Evolutionary conservation across 2,797 vertebrate species (phyloP).

Genomic region (Pristis pectinata): DNA sequence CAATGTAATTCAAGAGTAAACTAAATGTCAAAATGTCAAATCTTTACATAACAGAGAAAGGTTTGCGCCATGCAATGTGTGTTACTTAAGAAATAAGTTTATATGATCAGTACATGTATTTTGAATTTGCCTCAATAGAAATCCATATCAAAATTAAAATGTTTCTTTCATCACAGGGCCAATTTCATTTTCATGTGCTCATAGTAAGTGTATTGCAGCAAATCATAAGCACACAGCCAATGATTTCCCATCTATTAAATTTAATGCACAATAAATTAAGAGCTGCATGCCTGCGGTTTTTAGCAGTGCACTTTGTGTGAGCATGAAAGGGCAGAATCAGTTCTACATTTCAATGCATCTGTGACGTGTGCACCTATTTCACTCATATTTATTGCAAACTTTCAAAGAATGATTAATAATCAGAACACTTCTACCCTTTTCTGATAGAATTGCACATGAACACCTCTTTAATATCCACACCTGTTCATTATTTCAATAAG

Average conservation of each 20-base stretch:
- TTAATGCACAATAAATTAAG: neutral
- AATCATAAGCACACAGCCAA: neutral
- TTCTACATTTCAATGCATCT: neutral
- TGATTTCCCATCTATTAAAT: neutral
- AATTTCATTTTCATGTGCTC: neutral
- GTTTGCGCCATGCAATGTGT: neutral
- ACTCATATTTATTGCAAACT: neutral
- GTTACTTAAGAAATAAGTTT: neutral
- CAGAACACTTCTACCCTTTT: neutral
- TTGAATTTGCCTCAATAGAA: neutral
- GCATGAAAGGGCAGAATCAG: neutral
- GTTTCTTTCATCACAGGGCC: neutral
- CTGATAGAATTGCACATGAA: neutral
- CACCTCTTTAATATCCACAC: neutral
- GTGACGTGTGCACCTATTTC: neutral
- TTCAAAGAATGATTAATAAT: neutral
- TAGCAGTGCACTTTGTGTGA: too few species aligned
- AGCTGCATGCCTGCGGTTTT: neutral
- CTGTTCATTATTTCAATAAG: neutral
- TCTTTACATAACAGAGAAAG: neutral
- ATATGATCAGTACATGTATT: neutral
- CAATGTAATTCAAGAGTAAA: neutral
- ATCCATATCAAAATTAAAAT: neutral
- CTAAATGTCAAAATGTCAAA: neutral
- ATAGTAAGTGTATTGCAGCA: neutral